Evolutionary conservation across 2,888 invertebrate species (phyloP).

Genomic region (Tinea trinotella): DNA sequence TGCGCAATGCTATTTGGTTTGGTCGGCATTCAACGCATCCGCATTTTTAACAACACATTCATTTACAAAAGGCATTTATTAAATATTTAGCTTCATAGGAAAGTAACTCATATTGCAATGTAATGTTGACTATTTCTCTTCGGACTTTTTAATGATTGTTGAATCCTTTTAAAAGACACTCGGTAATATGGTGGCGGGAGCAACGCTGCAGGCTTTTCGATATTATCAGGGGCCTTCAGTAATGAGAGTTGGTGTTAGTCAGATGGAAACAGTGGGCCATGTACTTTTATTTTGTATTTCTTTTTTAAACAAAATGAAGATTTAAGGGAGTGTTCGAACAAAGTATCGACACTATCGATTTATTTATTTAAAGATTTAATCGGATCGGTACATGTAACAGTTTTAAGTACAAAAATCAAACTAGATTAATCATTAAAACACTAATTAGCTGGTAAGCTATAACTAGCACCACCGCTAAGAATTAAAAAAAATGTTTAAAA

Average conservation of each 20-base stretch:
- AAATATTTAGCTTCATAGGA: background rate
- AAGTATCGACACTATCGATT: conserved; percentile 12
- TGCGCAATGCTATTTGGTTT: conserved; percentile 28
- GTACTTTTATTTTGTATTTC: conserved; percentile 24
- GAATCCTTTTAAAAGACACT: conserved; percentile 4
- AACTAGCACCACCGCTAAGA: too few relatives aligned
- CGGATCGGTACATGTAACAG: background rate
- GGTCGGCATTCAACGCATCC: conserved; percentile 28
- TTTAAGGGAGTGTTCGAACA: conserved; percentile 4
- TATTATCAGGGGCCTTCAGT: conserved; percentile 51
- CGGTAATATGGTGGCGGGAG: conserved; percentile 29
- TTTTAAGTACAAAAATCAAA: too few relatives aligned
- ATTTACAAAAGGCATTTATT: conserved; percentile 2
- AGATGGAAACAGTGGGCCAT: conserved; percentile 46
- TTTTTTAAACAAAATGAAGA: conserved; percentile 15
- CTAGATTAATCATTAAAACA: too few relatives aligned
- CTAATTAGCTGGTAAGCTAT: too few relatives aligned
- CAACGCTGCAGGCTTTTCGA: conserved; percentile 44
- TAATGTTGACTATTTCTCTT: background rate
- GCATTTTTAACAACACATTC: conserved; percentile 25
- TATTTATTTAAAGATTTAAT: conserved; percentile 8
- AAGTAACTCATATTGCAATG: background rate
- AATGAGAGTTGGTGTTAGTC: conserved; percentile 56
- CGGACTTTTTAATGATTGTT: background rate
- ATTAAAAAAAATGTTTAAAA: too few relatives aligned